phyloP scores from a whole-genome alignment of 2,113 vertebrate genomes.

The Sylvicapra grimmia region DNA sequence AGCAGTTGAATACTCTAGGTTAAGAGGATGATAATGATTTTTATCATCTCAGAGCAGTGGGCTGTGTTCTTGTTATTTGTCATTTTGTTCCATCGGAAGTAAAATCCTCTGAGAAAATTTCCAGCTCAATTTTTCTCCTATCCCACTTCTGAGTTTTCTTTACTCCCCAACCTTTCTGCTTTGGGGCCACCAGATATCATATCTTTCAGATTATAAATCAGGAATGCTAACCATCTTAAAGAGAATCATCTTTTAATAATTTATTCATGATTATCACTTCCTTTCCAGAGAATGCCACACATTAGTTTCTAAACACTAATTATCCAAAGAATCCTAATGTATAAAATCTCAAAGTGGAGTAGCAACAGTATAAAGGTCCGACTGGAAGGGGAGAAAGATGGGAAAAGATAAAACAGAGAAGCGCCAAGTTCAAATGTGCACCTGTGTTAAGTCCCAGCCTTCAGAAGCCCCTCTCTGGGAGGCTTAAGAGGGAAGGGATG shows the following conservation, averaged over 20 bases:
- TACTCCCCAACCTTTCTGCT: neutral
- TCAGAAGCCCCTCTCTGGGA: neutral
- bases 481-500: neutral
- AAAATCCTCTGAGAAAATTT: constrained; percentile 5
- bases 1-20: neutral
- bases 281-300: neutral
- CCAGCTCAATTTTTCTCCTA: neutral
- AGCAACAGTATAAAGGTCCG: neutral
- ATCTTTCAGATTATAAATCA: neutral
- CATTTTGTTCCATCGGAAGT: neutral
- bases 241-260: neutral
- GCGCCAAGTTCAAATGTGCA: too few relatives aligned
- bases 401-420: neutral
- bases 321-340: neutral
- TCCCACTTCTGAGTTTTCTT: neutral
- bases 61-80: neutral
- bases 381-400: accelerated
- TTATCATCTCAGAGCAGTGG: neutral
- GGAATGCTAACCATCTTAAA: neutral
- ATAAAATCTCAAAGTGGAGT: neutral
- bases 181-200: neutral
- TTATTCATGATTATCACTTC: neutral
- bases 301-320: neutral
- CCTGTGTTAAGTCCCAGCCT: neutral
- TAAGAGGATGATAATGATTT: neutral